Evolutionary conservation across 2,888 invertebrate genomes (phyloP).

Genomic region (Fragum fragum): DNA sequence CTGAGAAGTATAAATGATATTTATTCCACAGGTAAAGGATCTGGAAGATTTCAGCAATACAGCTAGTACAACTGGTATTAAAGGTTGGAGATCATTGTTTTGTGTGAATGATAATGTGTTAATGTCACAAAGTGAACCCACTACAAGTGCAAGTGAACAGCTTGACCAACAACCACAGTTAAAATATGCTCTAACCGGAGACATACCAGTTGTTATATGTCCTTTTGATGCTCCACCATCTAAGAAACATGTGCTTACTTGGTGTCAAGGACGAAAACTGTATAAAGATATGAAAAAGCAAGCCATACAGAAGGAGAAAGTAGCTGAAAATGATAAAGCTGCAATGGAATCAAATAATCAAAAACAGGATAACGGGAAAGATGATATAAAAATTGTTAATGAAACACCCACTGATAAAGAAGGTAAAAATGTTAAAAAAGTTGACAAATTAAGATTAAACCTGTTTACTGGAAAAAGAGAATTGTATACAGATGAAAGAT

Average conservation of each 20-base stretch:
- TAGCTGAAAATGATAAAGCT: conserved; percentile 19
- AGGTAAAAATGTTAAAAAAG: background rate
- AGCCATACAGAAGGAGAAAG: conserved; percentile 36
- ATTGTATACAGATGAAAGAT: conserved; percentile 6
- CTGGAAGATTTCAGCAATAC: conserved; percentile 69
- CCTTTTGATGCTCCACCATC: conserved; percentile 77
- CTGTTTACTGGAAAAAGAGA: conserved; percentile 51
- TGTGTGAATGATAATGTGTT: conserved; percentile 66
- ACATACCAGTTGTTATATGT: conserved; percentile 73
- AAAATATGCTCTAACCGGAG: conserved; percentile 73
- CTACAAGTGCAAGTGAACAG: conserved; percentile 63
- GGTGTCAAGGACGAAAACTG: conserved; percentile 65
- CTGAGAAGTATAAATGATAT: no score
- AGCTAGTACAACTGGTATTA: conserved; percentile 60
- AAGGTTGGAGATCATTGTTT: conserved; percentile 70
- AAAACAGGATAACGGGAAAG: conserved; percentile 10
- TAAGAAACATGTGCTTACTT: conserved; percentile 61
- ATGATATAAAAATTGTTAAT: conserved; percentile 8
- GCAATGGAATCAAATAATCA: background rate
- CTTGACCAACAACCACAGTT: conserved; percentile 74
- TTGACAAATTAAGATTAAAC: conserved; percentile 44
- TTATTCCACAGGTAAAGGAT: conserved; percentile 72
- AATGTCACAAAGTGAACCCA: conserved; percentile 62
- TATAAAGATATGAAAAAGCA: conserved; percentile 51
- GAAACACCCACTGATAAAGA: background rate